Evolutionary conservation across 2,888 invertebrate genomes (phyloP), one percentile per base, ranked within the genome.

Genomic region (Tillus elongatus): DNA sequence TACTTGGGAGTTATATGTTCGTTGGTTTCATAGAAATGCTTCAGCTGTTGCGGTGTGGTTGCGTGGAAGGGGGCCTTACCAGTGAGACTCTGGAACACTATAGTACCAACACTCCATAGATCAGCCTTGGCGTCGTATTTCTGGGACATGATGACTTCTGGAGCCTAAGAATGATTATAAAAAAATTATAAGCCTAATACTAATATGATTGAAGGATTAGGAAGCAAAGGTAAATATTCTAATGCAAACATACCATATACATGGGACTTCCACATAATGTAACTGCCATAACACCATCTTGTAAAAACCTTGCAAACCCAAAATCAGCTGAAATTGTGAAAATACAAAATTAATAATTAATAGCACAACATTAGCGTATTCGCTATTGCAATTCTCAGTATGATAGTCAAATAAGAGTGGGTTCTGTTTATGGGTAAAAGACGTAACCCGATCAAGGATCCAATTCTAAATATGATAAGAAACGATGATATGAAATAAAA

Each of bases 41-140:
- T 97, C 42, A 98, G 75, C 52, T 93, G 95, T 63, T 95, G 95
- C 9, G 98, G 98, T 11, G 95, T 96, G 57, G 89, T 87, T 30
- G 98, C 98, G 69, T 90, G 86, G 69, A 99, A 99, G 15, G 98
- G 98, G 26, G 98, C 98, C 68, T 93, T 93, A 44, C 97, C 96
- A 14, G 95, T 96, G 47, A 99, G 75, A 70, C 98, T 98, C 44
- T 66, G 66, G 43, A 60, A 64, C 41, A 98, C 89, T 54, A 99
- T 99, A 11, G 97, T 98, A 36, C 98, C 98, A 53, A 98, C 74
- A 49, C 96, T 96, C 97, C 98, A 98, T 40, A 98, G 75, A 70
- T 98, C 98, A 6, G 98, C 98, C 72, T 98, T 98, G 36, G 95
- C 96, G 67, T 95, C 95, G 63, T 98, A 98, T 60, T 96, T 91